A percentile compares a stretch with the other conserved stretches of the same genome.
Conservation (phyloP, 1,140 invertebrate species). For the Idris sp. region DNA sequence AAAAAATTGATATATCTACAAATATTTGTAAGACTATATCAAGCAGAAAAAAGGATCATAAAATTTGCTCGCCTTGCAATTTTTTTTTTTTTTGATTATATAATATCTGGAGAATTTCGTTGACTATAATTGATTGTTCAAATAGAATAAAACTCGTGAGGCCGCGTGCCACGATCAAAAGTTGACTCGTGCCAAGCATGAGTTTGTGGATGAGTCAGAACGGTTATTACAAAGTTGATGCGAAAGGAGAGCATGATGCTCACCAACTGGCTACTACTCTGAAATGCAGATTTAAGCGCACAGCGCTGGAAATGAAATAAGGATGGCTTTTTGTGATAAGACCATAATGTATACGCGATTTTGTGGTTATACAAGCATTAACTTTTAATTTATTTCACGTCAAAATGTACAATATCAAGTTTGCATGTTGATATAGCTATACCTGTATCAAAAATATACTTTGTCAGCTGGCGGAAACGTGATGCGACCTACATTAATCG, state of each 20-base stretch:
- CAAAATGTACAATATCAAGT: slow-evolving; percentile 12
- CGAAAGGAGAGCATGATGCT: slow-evolving; percentile 38
- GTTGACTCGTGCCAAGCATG: slow-evolving; percentile 8
- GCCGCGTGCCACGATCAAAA: slow-evolving; percentile 29
- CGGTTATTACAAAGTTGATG: slow-evolving; percentile 50
- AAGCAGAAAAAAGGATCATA: too few species aligned
- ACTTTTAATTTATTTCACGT: slow-evolving; percentile 44
- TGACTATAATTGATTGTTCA: too few species aligned
- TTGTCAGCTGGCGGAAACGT: too few species aligned
- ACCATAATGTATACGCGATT: slow-evolving; percentile 12
- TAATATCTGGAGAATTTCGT: too few species aligned
- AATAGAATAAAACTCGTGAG: too few species aligned
- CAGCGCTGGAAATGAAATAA: slow-evolving; percentile 36
- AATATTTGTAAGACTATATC: too few species aligned
- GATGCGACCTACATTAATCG: too few species aligned
- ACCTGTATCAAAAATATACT: too few species aligned
- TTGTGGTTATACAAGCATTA: slow-evolving; percentile 21
- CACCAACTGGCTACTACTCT: slow-evolving; percentile 22
- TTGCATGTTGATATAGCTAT: too few species aligned
- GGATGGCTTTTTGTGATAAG: slow-evolving; percentile 5
- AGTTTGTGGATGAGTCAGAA: slow-evolving; percentile 33
- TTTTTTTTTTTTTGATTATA: too few species aligned
- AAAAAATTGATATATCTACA: too few species aligned
- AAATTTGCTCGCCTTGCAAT: too few species aligned
- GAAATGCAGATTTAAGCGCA: slow-evolving; percentile 38